phyloP scores from a whole-genome alignment of 2,888 invertebrate genomes.

The Oeneis ivallda region DNA sequence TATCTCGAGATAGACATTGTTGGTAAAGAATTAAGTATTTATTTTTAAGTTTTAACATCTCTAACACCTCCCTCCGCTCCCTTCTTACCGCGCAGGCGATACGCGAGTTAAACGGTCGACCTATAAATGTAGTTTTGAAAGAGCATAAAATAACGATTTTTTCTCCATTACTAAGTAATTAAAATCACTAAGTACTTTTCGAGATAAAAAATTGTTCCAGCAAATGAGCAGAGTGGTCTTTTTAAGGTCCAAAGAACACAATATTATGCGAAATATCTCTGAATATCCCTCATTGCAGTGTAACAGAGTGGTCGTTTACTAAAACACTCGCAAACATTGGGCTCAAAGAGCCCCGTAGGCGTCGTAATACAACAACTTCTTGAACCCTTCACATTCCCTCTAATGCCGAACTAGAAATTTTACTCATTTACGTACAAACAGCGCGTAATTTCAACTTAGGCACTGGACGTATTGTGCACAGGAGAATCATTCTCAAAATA shows the following conservation, averaged over 20 bases:
- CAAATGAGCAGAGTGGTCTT: not conserved
- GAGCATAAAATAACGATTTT: too few species aligned
- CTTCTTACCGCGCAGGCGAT: too few species aligned
- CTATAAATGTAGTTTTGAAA: too few species aligned
- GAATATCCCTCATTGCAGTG: not conserved
- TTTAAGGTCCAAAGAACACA: not conserved
- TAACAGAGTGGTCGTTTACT: slow-evolving; percentile 11
- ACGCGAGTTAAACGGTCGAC: too few species aligned
- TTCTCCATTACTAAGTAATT: too few species aligned
- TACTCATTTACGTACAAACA: slow-evolving; percentile 34
- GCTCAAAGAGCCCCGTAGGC: slow-evolving; percentile 27
- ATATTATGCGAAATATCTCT: not conserved
- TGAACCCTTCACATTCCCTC: slow-evolving; percentile 34
- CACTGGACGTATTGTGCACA: slow-evolving; percentile 20
- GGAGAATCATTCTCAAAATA: slow-evolving; percentile 8
- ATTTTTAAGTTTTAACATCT: too few species aligned
- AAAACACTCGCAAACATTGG: slow-evolving; percentile 15
- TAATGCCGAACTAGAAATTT: slow-evolving; percentile 36
- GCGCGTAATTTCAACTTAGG: slow-evolving; percentile 29
- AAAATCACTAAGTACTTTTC: too few species aligned
- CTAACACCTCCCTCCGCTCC: too few species aligned
- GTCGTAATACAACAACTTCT: slow-evolving; percentile 32
- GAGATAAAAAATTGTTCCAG: too few species aligned
- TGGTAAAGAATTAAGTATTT: too few species aligned
- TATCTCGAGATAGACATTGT: too few species aligned